These are phyloP conservation scores for Argyrosomus regius DNA, from an alignment of 2,797 vertebrate species.

Conservation along the genomic window DNA sequence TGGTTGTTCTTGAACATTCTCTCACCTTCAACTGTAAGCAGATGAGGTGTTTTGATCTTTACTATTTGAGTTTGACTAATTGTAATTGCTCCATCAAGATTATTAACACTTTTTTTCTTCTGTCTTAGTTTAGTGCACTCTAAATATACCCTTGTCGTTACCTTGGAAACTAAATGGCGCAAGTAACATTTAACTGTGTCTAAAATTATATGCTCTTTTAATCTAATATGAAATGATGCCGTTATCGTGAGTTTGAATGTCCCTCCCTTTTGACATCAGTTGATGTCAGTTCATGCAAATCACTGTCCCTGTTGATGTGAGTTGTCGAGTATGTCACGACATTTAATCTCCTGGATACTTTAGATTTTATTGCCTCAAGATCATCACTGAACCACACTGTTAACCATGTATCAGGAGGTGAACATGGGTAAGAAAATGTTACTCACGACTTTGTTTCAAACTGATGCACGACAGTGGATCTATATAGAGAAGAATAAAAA, in stretches of 20 bases:
- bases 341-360: constrained; percentile 31
- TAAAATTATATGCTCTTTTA: constrained; percentile 80
- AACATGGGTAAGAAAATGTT: constrained; percentile 16
- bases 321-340: background rate
- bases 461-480: constrained; percentile 5
- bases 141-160: constrained; percentile 86
- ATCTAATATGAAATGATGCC: constrained; percentile 71
- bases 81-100: constrained; percentile 79
- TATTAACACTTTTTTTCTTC: constrained; percentile 74
- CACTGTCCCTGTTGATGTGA: constrained; percentile 11
- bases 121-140: constrained; percentile 77
- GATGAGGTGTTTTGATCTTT: constrained; percentile 78
- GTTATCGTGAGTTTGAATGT: constrained; percentile 44
- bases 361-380: constrained; percentile 17
- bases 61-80: constrained; percentile 80
- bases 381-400: constrained; percentile 26
- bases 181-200: constrained; percentile 83
- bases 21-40: constrained; percentile 74
- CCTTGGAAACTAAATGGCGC: constrained; percentile 87
- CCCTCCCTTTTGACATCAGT: constrained; percentile 57
- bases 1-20: constrained; percentile 72
- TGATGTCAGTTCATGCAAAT: constrained; percentile 36
- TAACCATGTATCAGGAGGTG: constrained; percentile 19
- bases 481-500: constrained; percentile 6
- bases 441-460: constrained; percentile 33